Percentiles rank a stretch among this genome's conserved stretches.
Evolutionary conservation across 2,888 invertebrate species (phyloP).

Genomic region (Ptychoptera contaminata): DNA sequence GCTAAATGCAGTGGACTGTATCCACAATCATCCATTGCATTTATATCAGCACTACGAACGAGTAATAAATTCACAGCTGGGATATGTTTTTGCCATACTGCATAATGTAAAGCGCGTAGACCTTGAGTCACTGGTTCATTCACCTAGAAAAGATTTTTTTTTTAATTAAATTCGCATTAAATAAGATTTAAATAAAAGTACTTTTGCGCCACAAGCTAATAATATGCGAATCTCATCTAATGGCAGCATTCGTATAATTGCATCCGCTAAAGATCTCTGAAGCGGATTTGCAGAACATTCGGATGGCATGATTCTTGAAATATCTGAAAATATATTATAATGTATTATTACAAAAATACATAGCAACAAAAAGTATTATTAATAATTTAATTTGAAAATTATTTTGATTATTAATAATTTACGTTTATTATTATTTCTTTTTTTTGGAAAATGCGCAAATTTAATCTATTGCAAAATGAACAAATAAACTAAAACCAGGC

Average conservation of each 20-base stretch:
- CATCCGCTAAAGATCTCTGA: slow-evolving; percentile 77
- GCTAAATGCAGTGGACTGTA: slow-evolving; percentile 82
- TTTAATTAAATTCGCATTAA: slow-evolving; percentile 14
- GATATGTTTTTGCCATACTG: slow-evolving; percentile 70
- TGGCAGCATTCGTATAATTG: slow-evolving; percentile 74
- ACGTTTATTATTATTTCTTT: too few relatives aligned
- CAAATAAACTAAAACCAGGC: too few relatives aligned
- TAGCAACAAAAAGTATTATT: too few relatives aligned
- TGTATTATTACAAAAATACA: too few relatives aligned
- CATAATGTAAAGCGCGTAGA: slow-evolving; percentile 78
- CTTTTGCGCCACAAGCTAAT: slow-evolving; percentile 70
- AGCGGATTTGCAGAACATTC: slow-evolving; percentile 55
- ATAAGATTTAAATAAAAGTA: slow-evolving; percentile 22
- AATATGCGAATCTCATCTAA: slow-evolving; percentile 75
- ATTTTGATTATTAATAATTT: too few relatives aligned
- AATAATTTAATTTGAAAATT: too few relatives aligned
- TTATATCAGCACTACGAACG: slow-evolving; percentile 66
- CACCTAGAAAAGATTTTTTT: slow-evolving; percentile 27
- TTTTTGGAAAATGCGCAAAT: too few relatives aligned
- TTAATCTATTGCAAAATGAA: too few relatives aligned
- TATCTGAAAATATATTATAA: slow-evolving; percentile 2
- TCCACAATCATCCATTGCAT: slow-evolving; percentile 76
- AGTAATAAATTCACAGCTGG: slow-evolving; percentile 68
- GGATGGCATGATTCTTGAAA: slow-evolving; percentile 42
- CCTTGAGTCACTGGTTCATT: slow-evolving; percentile 74